Evolutionary conservation across 2,888 invertebrate genomes (phyloP).

Genomic region (Palloptera scutellata): DNA sequence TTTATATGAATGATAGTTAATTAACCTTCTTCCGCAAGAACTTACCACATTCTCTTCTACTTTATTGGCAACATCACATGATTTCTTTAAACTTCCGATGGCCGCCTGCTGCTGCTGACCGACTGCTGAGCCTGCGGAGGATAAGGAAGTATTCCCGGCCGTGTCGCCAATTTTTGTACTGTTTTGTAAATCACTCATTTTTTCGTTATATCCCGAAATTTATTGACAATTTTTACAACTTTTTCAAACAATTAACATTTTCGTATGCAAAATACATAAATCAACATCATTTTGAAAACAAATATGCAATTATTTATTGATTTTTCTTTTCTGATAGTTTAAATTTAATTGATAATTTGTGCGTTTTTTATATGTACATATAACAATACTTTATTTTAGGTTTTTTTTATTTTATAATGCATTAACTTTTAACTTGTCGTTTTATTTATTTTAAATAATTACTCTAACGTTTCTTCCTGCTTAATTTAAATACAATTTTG

Average conservation of each 20-base stretch:
- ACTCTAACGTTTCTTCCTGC: neutral
- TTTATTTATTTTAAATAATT: slow-evolving; percentile 3
- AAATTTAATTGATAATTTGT: neutral
- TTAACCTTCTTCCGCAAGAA: no score
- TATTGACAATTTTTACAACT: neutral
- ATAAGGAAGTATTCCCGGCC: no score
- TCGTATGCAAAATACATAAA: neutral
- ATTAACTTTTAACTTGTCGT: neutral
- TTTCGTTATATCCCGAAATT: neutral
- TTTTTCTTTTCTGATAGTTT: neutral
- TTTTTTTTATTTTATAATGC: neutral
- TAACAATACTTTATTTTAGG: neutral
- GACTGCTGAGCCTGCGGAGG: slow-evolving; percentile 1
- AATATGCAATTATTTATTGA: no score
- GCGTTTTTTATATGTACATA: neutral
- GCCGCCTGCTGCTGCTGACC: slow-evolving; percentile 10
- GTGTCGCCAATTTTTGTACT: slow-evolving; percentile 3
- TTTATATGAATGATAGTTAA: no score
- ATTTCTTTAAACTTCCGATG: neutral
- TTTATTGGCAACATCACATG: slow-evolving; percentile 23
- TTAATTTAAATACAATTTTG: neutral
- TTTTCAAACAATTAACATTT: neutral
- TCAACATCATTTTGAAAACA: no score
- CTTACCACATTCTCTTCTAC: slow-evolving; percentile 15
- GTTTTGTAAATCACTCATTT: slow-evolving; percentile 19